Conservation (phyloP, 2,888 invertebrate genomes). For the Meghimatium bilineatum region DNA sequence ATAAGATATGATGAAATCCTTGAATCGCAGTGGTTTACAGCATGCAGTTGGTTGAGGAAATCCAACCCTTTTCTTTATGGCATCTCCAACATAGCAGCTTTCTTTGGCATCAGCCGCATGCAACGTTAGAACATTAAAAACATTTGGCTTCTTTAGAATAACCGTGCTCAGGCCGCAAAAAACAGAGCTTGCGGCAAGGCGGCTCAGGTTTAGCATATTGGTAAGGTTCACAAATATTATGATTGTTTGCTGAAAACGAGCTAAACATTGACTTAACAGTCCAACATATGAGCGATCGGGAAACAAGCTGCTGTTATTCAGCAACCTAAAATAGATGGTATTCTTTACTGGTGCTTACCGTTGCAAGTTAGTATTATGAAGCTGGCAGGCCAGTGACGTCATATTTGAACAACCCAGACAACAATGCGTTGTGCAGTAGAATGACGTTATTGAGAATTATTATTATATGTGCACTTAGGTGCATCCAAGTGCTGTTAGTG, state of each 20-base stretch:
- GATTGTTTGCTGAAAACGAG: background rate
- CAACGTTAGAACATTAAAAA: background rate
- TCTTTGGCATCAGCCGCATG: slow-evolving; percentile 44
- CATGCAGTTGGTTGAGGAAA: slow-evolving; percentile 48
- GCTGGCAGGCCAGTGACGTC: slow-evolving; percentile 42
- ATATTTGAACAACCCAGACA: slow-evolving; percentile 38
- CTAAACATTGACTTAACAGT: slow-evolving; percentile 12
- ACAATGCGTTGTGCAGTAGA: slow-evolving; percentile 10
- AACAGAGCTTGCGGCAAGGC: slow-evolving; percentile 35
- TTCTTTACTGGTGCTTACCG: slow-evolving; percentile 42
- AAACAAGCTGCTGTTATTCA: slow-evolving; percentile 8
- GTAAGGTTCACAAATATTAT: background rate
- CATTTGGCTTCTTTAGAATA: slow-evolving; percentile 26
- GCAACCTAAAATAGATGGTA: slow-evolving; percentile 31
- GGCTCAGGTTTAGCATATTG: slow-evolving; percentile 29
- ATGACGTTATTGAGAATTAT: slow-evolving; percentile 19
- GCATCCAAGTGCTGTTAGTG: background rate
- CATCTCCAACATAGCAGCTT: slow-evolving; percentile 42
- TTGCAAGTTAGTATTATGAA: slow-evolving; percentile 42
- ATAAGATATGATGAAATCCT: slow-evolving; percentile 48
- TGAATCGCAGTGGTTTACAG: slow-evolving; percentile 47
- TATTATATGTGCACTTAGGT: background rate
- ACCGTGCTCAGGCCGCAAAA: slow-evolving; percentile 28
- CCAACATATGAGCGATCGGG: slow-evolving; percentile 26
- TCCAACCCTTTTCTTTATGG: slow-evolving; percentile 45